Evolutionary conservation across 2,888 invertebrate genomes (phyloP).

Genomic region (Cheilosia grossa): DNA sequence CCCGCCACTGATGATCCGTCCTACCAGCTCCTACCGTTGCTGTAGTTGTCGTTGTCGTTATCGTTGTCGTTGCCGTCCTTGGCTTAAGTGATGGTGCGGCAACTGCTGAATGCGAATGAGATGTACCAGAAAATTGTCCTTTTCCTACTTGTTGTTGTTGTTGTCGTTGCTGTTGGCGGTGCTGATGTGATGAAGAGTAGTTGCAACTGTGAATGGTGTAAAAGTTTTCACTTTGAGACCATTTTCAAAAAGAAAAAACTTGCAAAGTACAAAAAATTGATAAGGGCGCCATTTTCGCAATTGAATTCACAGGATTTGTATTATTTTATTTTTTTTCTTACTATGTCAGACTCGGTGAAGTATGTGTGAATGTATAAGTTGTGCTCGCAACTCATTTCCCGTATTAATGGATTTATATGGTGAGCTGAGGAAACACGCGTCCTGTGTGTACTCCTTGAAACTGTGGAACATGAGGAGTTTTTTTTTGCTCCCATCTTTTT

Average conservation of each 20-base stretch:
- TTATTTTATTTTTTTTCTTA: neutral
- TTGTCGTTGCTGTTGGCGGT: neutral
- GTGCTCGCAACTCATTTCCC: neutral
- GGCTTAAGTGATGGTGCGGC: conserved; percentile 6
- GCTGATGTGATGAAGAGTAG: neutral
- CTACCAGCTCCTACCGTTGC: neutral
- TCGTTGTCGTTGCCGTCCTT: neutral
- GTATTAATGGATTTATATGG: neutral
- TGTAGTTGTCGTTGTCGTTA: neutral
- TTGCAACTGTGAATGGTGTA: conserved; percentile 14
- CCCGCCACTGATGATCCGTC: conserved; percentile 35
- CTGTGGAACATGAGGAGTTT: neutral
- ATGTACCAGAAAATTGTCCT: neutral
- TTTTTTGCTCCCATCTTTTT: neutral
- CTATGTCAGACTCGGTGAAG: neutral
- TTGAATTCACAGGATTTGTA: conserved; percentile 26
- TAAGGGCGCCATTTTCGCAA: conserved; percentile 5
- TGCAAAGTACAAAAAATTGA: neutral
- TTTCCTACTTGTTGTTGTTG: conserved; percentile 19
- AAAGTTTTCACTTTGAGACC: conserved; percentile 14
- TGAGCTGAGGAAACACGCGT: neutral
- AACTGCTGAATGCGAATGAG: neutral
- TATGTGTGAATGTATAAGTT: neutral
- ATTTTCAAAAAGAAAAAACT: conserved; percentile 1
- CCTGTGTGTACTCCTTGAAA: neutral